Evolutionary conservation across 2,113 vertebrate species (phyloP), one percentile per base, ranked within the genome.

Genomic region (Aepyceros melampus): DNA sequence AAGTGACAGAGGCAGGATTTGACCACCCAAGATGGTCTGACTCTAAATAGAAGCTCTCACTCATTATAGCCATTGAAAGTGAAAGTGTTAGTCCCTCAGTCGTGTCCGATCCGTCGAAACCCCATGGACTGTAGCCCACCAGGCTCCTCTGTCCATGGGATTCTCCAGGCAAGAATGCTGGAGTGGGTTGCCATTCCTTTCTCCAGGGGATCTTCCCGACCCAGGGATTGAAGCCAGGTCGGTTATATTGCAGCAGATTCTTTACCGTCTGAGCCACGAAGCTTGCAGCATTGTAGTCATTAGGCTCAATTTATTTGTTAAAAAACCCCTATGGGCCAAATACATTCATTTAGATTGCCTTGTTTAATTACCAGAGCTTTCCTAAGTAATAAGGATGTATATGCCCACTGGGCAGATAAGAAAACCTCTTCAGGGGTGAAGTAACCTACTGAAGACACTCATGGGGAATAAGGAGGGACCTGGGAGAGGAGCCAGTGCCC

Each of bases 101-200:
- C 4, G 0, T 36, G 64, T 67, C 33, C 4, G 0, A 11, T 17
- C 8, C 64, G 36, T 67, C 0, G 17, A 4, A 36, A 21, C 3
- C 17, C 1, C 64, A 10, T 11, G 33, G 64, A 19, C 33, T 36
- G 64, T 36, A 21, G 64, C 33, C 64, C 2, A 0, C 64, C 64
- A 67, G 64, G 64, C 33, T 67, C 64, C 64, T 21, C 64, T 36
- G 64, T 11, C 64, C 64, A 21, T 21, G 64, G 64, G 10, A 36
- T 21, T 71, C 64, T 71, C 64, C 17, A 71, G 64, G 64, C 8
- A 71, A 71, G 64, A 21, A 71, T 21, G 10, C 64, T 71, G 64
- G 9, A 21, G 64, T 71, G 64, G 64, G 64, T 36, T 36, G 64
- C 64, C 19, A 21, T 36, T 67, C 17, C 17, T 36, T 36, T 36